These are phyloP conservation scores for Rhabdomys pumilio DNA, from an alignment of 2,797 vertebrate genomes.

Conservation along the genomic window DNA sequence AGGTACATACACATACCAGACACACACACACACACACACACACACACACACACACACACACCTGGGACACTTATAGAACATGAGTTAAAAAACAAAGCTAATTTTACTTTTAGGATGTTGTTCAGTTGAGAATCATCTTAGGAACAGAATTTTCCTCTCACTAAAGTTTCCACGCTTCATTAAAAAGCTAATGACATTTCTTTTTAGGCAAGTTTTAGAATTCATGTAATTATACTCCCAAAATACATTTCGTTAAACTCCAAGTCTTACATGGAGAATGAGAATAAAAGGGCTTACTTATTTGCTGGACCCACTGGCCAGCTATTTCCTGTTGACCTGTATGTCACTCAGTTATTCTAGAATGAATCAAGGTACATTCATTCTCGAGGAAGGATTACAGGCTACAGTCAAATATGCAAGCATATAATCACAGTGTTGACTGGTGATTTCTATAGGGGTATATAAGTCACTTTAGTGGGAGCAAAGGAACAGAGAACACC, in stretches of 20 bases:
- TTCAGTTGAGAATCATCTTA: conserved; percentile 58
- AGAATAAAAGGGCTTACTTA: conserved; percentile 13
- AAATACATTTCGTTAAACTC: neutral
- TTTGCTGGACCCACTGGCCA: conserved; percentile 21
- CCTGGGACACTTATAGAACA: conserved; percentile 41
- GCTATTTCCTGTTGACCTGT: conserved; percentile 26
- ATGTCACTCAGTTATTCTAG: neutral
- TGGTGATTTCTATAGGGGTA: conserved; percentile 3
- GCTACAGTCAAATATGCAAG: conserved; percentile 25
- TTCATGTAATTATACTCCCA: conserved; percentile 11
- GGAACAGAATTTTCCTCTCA: conserved; percentile 56
- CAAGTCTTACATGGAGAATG: conserved; percentile 10
- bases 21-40: neutral
- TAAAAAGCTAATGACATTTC: neutral
- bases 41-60: neutral
- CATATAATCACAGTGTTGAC: conserved; percentile 8
- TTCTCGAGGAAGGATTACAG: neutral
- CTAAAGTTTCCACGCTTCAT: conserved; percentile 35
- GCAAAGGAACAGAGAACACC: neutral
- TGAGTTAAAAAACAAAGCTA: conserved; percentile 52
- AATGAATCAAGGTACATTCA: conserved; percentile 43
- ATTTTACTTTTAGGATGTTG: conserved; percentile 65
- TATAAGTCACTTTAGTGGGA: neutral
- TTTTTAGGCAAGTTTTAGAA: conserved; percentile 58
- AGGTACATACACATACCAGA: neutral